Percentiles rank a stretch among this genome's conserved stretches.
Conservation (phyloP, 2,888 invertebrate genomes). For the Seira sanloemensis region DNA sequence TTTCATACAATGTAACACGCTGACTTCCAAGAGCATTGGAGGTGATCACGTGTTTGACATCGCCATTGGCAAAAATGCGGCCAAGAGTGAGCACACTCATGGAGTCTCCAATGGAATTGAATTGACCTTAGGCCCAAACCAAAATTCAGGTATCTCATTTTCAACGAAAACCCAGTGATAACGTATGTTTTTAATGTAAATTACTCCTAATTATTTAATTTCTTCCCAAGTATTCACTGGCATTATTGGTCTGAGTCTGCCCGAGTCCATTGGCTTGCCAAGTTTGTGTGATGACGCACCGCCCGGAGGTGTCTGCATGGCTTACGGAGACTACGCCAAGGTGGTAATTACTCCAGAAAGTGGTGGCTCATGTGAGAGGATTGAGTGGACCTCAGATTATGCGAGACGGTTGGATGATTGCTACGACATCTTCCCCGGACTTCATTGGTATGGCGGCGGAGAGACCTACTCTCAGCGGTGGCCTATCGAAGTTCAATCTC, state of each 20-base stretch:
- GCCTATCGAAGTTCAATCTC: constrained; percentile 46
- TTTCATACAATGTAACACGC: too few species aligned
- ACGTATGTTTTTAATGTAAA: too few species aligned
- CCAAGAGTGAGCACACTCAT: too few species aligned
- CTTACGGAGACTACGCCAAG: constrained; percentile 48
- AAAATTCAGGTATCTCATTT: too few species aligned
- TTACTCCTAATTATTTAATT: too few species aligned
- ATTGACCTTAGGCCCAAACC: too few species aligned
- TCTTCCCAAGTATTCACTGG: constrained; percentile 25
- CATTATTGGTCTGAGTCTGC: constrained; percentile 23
- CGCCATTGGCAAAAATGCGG: too few species aligned
- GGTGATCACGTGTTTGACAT: too few species aligned
- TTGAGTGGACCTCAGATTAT: constrained; percentile 60
- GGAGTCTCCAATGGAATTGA: too few species aligned
- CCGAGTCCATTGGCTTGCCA: background rate
- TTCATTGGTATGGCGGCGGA: constrained; percentile 55
- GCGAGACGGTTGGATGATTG: constrained; percentile 61
- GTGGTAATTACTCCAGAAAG: constrained; percentile 20
- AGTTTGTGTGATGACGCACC: background rate
- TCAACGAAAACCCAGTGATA: too few species aligned
- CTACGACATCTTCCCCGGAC: constrained; percentile 43
- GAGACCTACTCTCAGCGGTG: constrained; percentile 46
- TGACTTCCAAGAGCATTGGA: too few species aligned
- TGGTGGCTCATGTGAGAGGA: constrained; percentile 43
- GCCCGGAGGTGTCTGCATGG: background rate